A percentile compares a stretch with the other conserved stretches of the same genome.
These are phyloP conservation scores for Xerus inauris DNA, from an alignment of 2,113 vertebrate genomes.

Conservation along the genomic window DNA sequence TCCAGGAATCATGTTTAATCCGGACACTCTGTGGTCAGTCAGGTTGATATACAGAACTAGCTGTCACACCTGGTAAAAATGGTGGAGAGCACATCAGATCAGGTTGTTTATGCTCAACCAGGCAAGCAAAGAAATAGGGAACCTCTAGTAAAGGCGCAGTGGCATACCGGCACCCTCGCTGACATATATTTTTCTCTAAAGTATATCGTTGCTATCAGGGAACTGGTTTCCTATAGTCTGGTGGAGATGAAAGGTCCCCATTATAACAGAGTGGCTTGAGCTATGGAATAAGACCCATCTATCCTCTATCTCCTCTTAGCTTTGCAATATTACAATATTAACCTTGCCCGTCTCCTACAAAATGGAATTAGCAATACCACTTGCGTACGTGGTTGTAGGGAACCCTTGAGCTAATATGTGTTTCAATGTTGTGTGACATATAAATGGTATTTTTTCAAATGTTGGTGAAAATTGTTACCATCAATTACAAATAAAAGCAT, in stretches of 20 bases:
- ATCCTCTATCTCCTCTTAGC: not conserved
- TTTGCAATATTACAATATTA: not conserved
- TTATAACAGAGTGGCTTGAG: not conserved
- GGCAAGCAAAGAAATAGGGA: not conserved
- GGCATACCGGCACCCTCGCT: too few relatives aligned
- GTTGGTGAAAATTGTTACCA: not conserved
- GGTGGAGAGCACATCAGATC: not conserved
- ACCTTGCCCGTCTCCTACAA: not conserved
- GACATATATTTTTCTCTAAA: not conserved
- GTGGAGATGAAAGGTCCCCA: not conserved
- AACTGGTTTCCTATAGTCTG: not conserved
- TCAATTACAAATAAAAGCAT: not conserved
- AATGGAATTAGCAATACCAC: not conserved
- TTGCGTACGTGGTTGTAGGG: too few relatives aligned
- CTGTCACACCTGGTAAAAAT: not conserved
- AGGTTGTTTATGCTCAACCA: not conserved
- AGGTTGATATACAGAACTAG: not conserved
- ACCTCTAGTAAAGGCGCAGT: rapidly evolving
- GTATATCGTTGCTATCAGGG: not conserved
- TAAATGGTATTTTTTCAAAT: not conserved
- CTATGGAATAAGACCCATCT: not conserved
- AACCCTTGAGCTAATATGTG: not conserved
- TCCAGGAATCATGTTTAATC: not conserved
- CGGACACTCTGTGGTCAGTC: not conserved
- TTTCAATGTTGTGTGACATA: not conserved